phyloP scores from a whole-genome alignment of 2,113 vertebrate species.

The Misgurnus anguillicaudatus region DNA sequence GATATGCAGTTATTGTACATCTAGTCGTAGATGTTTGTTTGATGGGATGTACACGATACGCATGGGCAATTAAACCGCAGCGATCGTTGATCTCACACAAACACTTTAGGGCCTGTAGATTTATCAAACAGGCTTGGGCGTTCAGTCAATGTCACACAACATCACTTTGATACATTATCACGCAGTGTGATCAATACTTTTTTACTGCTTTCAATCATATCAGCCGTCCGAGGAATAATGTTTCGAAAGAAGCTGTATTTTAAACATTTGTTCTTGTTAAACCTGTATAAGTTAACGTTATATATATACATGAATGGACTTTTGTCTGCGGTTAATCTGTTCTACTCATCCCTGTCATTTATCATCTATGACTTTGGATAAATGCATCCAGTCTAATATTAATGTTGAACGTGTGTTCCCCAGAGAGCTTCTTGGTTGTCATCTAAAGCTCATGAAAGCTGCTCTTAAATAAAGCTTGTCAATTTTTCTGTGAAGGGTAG shows the following conservation, averaged over 20 bases:
- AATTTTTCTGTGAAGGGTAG: conserved; percentile 31
- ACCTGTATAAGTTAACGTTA: too few species aligned
- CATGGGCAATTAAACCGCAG: conserved; percentile 55
- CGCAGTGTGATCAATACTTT: conserved; percentile 72
- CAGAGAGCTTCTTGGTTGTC: conserved; percentile 53
- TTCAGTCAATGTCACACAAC: conserved; percentile 68
- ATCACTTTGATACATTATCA: conserved; percentile 67
- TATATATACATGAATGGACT: too few species aligned
- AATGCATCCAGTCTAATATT: conserved; percentile 3
- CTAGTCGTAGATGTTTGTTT: conserved; percentile 66
- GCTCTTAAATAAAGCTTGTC: conserved; percentile 53
- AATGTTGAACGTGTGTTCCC: conserved; percentile 68
- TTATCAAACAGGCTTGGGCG: conserved; percentile 62
- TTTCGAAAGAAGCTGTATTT: background rate
- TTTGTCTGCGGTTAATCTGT: too few species aligned
- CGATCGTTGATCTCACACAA: conserved; percentile 66
- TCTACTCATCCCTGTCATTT: too few species aligned
- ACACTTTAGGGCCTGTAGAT: conserved; percentile 71
- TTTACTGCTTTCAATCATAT: conserved; percentile 68
- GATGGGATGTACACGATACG: conserved; percentile 63
- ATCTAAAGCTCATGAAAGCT: background rate
- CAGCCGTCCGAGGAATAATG: conserved; percentile 63
- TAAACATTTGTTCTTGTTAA: too few species aligned
- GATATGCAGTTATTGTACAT: conserved; percentile 68
- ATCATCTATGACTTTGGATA: too few species aligned